phyloP scores from a whole-genome alignment of 2,888 invertebrate genomes.

The Phyllotreta striolata region DNA sequence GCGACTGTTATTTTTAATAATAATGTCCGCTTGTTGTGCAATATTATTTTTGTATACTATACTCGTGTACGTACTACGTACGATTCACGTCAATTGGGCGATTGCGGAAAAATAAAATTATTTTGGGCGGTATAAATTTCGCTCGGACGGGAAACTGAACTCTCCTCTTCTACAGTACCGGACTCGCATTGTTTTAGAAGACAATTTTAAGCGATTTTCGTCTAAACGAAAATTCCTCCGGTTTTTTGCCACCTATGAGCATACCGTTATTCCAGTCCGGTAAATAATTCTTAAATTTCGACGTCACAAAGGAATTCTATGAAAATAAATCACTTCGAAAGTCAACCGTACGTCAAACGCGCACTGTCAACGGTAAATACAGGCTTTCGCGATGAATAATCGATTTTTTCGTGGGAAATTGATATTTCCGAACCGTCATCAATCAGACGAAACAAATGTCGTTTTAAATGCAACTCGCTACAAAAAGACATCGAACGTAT shows the following conservation, averaged over 20 bases:
- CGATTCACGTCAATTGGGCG: no score
- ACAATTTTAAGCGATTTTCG: no score
- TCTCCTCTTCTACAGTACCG: no score
- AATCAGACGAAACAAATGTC: constrained; percentile 21
- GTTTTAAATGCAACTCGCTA: constrained; percentile 14
- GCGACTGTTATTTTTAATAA: no score
- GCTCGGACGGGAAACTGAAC: no score
- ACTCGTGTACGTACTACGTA: no score
- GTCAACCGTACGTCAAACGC: constrained; percentile 21
- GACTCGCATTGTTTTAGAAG: no score
- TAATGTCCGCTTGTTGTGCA: no score
- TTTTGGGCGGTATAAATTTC: no score
- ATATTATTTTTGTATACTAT: no score
- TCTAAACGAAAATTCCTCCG: no score
- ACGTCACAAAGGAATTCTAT: constrained; percentile 21
- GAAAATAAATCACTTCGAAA: constrained; percentile 27
- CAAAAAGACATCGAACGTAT: not conserved
- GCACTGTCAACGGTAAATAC: constrained; percentile 23
- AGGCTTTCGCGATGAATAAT: constrained; percentile 22
- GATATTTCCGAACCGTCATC: constrained; percentile 21
- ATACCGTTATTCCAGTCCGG: constrained; percentile 18
- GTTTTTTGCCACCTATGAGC: constrained; percentile 4
- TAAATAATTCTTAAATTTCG: constrained; percentile 25
- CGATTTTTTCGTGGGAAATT: constrained; percentile 16
- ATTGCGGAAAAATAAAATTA: no score